Conservation (phyloP, 2,113 vertebrate genomes). For the Tragulus kanchil region DNA sequence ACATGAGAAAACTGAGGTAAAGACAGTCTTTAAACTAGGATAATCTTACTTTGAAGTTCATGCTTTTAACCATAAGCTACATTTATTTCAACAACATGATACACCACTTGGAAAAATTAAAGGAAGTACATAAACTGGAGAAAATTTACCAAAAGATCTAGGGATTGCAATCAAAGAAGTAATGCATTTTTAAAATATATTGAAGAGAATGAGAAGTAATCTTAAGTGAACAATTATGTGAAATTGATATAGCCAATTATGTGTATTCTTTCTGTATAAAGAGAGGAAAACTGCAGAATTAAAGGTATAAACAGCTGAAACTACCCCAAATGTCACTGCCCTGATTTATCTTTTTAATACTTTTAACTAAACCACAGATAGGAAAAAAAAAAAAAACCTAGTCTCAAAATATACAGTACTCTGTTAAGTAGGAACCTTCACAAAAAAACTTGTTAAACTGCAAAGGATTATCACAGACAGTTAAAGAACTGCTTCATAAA, state of each 20-base stretch:
- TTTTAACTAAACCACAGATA: slow-evolving; percentile 20
- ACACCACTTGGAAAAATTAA: neutral
- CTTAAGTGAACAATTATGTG: neutral
- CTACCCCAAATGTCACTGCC: neutral
- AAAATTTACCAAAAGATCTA: slow-evolving; percentile 24
- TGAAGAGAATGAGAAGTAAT: slow-evolving; percentile 36
- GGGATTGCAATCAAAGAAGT: neutral
- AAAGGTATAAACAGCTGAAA: neutral
- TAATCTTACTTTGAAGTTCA: slow-evolving; percentile 3
- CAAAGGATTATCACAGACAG: neutral
- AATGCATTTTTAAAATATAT: neutral
- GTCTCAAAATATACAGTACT: slow-evolving; percentile 1
- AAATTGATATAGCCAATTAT: neutral
- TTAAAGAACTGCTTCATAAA: neutral
- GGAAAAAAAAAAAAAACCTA: neutral
- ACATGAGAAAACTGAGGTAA: neutral
- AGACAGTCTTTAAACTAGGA: neutral
- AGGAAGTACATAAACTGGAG: neutral
- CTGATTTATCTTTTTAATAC: neutral
- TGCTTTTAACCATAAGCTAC: slow-evolving; percentile 33
- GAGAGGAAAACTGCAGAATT: neutral
- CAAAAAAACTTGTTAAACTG: neutral
- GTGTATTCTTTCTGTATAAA: neutral
- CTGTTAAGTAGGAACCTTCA: neutral
- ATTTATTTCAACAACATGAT: neutral